Conservation (phyloP, 2,797 vertebrate genomes). For the Loris lydekkerianus region DNA sequence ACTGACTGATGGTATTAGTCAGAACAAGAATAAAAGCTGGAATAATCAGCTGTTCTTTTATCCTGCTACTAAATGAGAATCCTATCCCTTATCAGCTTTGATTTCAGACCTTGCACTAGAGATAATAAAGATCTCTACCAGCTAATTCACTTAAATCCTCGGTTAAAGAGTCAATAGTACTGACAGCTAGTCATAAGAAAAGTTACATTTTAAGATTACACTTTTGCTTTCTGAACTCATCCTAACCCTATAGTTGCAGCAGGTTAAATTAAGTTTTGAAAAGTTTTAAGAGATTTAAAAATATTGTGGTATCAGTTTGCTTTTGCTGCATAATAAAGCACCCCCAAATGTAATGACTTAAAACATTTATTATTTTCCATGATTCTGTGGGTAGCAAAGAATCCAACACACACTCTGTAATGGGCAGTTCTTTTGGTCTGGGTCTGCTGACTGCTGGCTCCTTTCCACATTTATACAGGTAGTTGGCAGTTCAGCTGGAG, state of each 20-base stretch:
- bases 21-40: neutral
- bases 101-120: neutral
- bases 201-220: neutral
- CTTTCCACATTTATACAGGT: neutral
- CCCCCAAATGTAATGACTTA: neutral
- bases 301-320: neutral
- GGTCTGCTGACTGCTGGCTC: neutral
- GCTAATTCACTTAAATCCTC: slow-evolving; percentile 16
- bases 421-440: neutral
- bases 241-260: neutral
- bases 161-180: slow-evolving; percentile 27
- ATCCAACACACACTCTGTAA: neutral
- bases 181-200: neutral
- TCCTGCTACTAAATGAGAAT: neutral
- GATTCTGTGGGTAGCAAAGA: neutral
- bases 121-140: neutral
- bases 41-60: neutral
- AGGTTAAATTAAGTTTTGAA: neutral
- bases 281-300: slow-evolving; percentile 40
- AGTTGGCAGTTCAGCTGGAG: neutral
- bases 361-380: neutral
- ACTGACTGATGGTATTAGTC: neutral
- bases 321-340: slow-evolving; percentile 37
- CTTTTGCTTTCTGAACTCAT: neutral
- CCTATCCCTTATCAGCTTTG: neutral